Evolutionary conservation across 2,888 invertebrate genomes (phyloP).

Genomic region (Autographa pulchrina): DNA sequence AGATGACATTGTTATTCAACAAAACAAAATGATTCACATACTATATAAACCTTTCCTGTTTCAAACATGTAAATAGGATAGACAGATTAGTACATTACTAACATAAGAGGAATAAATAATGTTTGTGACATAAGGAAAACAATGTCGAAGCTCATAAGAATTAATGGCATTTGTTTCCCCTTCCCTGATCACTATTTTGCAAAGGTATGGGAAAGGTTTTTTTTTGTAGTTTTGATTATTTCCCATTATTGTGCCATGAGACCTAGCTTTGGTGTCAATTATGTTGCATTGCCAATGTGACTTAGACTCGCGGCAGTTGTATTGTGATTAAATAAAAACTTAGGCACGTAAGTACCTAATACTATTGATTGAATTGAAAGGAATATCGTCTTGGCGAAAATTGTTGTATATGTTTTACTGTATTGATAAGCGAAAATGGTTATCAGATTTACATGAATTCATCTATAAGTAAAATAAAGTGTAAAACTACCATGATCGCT

Average conservation of each 20-base stretch:
- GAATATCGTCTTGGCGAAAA: too few relatives aligned
- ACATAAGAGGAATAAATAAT: not conserved
- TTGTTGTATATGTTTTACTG: too few relatives aligned
- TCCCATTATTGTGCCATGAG: slow-evolving; percentile 58
- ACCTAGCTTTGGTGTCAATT: slow-evolving; percentile 44
- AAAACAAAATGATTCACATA: slow-evolving; percentile 18
- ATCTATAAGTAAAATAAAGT: too few relatives aligned
- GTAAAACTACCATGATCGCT: too few relatives aligned
- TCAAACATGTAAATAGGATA: slow-evolving; percentile 21
- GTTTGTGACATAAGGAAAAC: slow-evolving; percentile 37
- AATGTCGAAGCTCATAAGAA: slow-evolving; percentile 16
- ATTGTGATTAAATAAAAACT: not conserved
- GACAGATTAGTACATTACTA: not conserved
- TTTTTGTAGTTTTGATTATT: slow-evolving; percentile 36
- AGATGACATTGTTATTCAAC: slow-evolving; percentile 16
- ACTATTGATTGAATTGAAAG: not conserved
- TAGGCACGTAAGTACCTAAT: too few relatives aligned
- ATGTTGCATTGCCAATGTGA: slow-evolving; percentile 19
- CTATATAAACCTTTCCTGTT: slow-evolving; percentile 12
- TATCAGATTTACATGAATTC: too few relatives aligned
- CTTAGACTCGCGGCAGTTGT: slow-evolving; percentile 7
- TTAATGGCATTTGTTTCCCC: slow-evolving; percentile 36
- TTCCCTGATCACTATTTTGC: slow-evolving; percentile 34
- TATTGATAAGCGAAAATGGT: too few relatives aligned
- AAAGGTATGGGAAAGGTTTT: slow-evolving; percentile 44